Conservation (phyloP, 2,888 invertebrate genomes). For the Xestia sexstrigata region DNA sequence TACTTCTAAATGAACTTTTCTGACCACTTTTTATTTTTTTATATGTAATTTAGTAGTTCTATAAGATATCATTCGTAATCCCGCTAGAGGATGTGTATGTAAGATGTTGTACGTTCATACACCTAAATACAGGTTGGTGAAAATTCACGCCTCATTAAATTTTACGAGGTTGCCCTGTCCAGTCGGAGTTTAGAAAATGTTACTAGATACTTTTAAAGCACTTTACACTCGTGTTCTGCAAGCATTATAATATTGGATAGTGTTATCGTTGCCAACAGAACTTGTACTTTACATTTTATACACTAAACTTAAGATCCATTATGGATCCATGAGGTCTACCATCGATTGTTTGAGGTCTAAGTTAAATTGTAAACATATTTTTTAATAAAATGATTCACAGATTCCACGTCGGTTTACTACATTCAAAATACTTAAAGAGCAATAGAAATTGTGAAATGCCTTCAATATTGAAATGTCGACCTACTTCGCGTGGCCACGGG, state of each 20-base stretch:
- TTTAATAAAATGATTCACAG: conserved; percentile 62
- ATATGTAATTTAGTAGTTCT: not conserved
- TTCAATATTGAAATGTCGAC: conserved; percentile 88
- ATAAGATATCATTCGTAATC: not conserved
- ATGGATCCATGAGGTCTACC: not conserved
- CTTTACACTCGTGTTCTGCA: conserved; percentile 32
- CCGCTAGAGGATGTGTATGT: conserved; percentile 20
- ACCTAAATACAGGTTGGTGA: conserved; percentile 26
- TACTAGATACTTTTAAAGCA: conserved; percentile 64
- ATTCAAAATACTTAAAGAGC: conserved; percentile 76
- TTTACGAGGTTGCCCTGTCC: conserved; percentile 54
- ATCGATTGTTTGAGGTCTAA: conserved; percentile 6
- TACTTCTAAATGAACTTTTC: conserved; percentile 4
- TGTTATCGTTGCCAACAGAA: conserved; percentile 11
- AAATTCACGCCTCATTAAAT: conserved; percentile 57
- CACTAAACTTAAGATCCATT: not conserved
- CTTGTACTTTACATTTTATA: conserved; percentile 24
- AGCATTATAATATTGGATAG: conserved; percentile 30
- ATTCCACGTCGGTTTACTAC: conserved; percentile 74
- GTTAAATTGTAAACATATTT: conserved; percentile 46
- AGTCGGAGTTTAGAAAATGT: conserved; percentile 50
- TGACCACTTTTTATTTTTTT: not conserved
- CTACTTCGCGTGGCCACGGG: conserved; percentile 79
- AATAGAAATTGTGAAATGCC: conserved; percentile 88
- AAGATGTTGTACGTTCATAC: conserved; percentile 14